Conservation (phyloP, 2,888 invertebrate genomes). For the Ochropleura leucogaster region DNA sequence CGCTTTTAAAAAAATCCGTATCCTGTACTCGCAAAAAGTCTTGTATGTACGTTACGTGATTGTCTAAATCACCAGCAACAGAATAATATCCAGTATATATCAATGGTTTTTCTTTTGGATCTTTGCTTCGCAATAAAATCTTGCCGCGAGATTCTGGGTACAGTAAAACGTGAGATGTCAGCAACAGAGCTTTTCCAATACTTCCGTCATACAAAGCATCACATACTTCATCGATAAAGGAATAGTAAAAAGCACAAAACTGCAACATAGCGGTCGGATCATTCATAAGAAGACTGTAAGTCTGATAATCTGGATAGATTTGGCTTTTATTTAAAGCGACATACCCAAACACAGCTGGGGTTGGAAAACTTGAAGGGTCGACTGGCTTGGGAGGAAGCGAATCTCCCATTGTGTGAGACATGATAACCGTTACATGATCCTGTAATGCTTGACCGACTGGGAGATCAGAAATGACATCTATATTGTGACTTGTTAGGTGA, state of each 20-base stretch:
- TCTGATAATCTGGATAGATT: slow-evolving; percentile 80
- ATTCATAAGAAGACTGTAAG: slow-evolving; percentile 56
- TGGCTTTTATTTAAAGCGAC: slow-evolving; percentile 91
- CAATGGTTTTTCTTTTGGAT: slow-evolving; percentile 89
- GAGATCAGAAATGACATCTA: slow-evolving; percentile 77
- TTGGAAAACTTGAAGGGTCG: slow-evolving; percentile 67
- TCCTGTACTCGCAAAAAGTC: slow-evolving; percentile 74
- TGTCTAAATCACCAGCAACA: slow-evolving; percentile 85
- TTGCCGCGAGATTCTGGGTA: slow-evolving; percentile 88
- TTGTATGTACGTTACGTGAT: slow-evolving; percentile 77
- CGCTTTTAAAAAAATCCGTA: slow-evolving; percentile 79
- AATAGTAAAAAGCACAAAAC: slow-evolving; percentile 55
- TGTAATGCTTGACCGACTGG: slow-evolving; percentile 85
- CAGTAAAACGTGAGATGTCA: slow-evolving; percentile 59
- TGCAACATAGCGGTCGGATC: slow-evolving; percentile 42
- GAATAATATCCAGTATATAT: slow-evolving; percentile 91
- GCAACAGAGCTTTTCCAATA: slow-evolving; percentile 51
- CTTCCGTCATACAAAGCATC: slow-evolving; percentile 54
- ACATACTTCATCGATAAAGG: slow-evolving; percentile 65
- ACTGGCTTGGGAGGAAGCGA: slow-evolving; percentile 71
- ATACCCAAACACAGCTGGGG: slow-evolving; percentile 67
- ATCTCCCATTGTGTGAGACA: slow-evolving; percentile 67
- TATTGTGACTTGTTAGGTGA: slow-evolving; percentile 75
- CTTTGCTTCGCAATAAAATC: slow-evolving; percentile 86
- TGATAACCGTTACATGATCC: slow-evolving; percentile 78